A percentile compares a stretch with the other conserved stretches of the same genome.
phyloP scores from a whole-genome alignment of 1,140 invertebrate species.

The Drosophila melanica region DNA sequence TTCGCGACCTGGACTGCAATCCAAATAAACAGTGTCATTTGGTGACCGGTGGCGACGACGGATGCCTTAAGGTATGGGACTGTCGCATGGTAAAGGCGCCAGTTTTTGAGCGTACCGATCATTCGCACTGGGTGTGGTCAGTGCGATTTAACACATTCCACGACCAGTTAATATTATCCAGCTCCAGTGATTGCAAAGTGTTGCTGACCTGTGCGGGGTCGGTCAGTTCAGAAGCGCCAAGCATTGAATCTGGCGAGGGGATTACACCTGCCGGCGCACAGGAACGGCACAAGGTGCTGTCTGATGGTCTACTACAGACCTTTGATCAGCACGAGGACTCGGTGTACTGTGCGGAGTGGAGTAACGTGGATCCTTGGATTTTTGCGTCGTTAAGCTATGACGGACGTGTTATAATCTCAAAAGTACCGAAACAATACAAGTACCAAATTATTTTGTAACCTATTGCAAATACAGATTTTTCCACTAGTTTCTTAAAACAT shows the following conservation, averaged over 20 bases:
- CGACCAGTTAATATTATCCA: slow-evolving; percentile 97
- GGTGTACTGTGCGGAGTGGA: slow-evolving; percentile 99
- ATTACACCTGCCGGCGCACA: slow-evolving; percentile 29
- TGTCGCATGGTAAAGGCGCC: slow-evolving; percentile 92
- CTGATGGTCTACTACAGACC: slow-evolving; percentile 90
- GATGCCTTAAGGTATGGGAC: slow-evolving; percentile 97
- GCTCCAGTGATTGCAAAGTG: slow-evolving; percentile 97
- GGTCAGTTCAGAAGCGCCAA: slow-evolving; percentile 90
- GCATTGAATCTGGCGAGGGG: slow-evolving; percentile 28
- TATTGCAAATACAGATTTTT: slow-evolving; percentile 18
- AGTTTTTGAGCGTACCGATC: slow-evolving; percentile 92
- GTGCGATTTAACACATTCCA: slow-evolving; percentile 98
- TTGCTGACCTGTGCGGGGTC: slow-evolving; percentile 93
- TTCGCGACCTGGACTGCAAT: slow-evolving; percentile 97
- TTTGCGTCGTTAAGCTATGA: slow-evolving; percentile 99
- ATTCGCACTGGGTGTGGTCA: slow-evolving; percentile 98
- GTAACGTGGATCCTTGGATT: slow-evolving; percentile 97
- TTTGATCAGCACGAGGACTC: slow-evolving; percentile 99
- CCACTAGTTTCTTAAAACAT: slow-evolving; percentile 20
- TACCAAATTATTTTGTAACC: slow-evolving; percentile 92
- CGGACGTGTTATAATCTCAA: slow-evolving; percentile 95
- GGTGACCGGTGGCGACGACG: slow-evolving; percentile 97
- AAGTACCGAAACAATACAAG: slow-evolving; percentile 96
- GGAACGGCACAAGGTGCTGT: slow-evolving; percentile 86
- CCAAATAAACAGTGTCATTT: slow-evolving; percentile 97